Base-by-base conservation (phyloP, 2,113 vertebrate species). In the Abramis brama region DNA sequence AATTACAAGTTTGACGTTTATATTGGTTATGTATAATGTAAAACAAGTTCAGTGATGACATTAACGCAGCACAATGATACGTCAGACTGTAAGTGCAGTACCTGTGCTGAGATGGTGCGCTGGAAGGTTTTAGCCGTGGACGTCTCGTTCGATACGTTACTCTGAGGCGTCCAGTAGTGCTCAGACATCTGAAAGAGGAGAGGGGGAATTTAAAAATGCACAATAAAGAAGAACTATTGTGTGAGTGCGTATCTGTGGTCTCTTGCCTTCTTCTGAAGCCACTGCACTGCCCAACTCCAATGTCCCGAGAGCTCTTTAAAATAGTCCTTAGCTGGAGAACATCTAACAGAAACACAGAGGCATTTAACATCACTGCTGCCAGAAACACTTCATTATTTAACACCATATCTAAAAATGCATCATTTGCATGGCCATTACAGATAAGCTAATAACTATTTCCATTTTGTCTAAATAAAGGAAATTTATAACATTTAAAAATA, bases 71-170 rank as follows among this genome's bases (percentile, higher is more conserved):
- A 7, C 11, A 25, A 23, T 19, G 5, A 30, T 21, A 57, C 0
- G 15, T 17, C 17, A 0, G 57, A 77, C 12, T 36, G n/a, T 13
- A 30, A 27, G 21, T 15, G 68, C 6, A 47, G 57, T 93, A 99
- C 98, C 98, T 99, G 98, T 92, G 98, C 98, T 57, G 98, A 99
- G 91, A 99, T 99, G 0, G 98, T 99, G 75, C 98, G 96, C 93
- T 99, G 98, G 94, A 99, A 99, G 90, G 97, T 99, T 95, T 99
- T 99, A 90, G 97, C 98, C 62, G 98, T 99, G 82, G 98, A 99
- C 0, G 98, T 99, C 94, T 99, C 98, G 25, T 99, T 99, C 86
- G 98, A 99, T 47, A 99, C 95, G 0, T 99, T 99, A 86, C 98
- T 99, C 93, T 99, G 98, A 5, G 98, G 98, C 77, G 98, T 97